Base-by-base conservation (phyloP, 2,888 invertebrate species). In the Ophion ventricosus region DNA sequence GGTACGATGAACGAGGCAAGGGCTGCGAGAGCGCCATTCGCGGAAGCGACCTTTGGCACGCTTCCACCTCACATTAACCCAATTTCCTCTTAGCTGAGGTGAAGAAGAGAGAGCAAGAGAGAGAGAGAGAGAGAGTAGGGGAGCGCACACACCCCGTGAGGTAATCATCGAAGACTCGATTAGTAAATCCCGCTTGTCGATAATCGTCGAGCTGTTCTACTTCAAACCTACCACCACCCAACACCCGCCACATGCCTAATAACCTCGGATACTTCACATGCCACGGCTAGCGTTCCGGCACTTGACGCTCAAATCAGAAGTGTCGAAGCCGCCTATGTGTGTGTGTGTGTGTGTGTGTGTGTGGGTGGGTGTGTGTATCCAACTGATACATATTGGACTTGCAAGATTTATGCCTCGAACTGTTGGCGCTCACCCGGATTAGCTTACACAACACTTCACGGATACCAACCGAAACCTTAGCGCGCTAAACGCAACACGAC, bases 21-120 rank as follows among this genome's bases (percentile, higher is more conserved):
- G 4, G 26, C 25, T 8, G 20, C 59, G 64, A 25, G 73, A 73
- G 79, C 66, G 74, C 14, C 29, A 85, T 64, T 73, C 35, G 67
- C 59, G 82, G 80, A 84, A 87, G 25, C 76, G 56, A 63, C 43
- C 86, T 88, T 90, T 91, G 91, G 90, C 91, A 90, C 87, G 88
- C 89, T 89, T 90, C 90, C 91, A 91, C 89, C 87, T 88, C 88
- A 86, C 88, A 90, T 91, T 90, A 91, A 91, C 91, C 91, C 88
- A 91, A 90, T 91, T 91, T 89, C 88, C 88, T 85, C 63, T 57
- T 35, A 64, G 77, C 35, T 56, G 70, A 43, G 35, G 73, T 72
- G 79, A 63, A 64, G 56, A 56, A 73, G 43, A 49, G 63, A 74
- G 17, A n/a, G n/a, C n/a, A n/a, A n/a, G n/a, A n/a, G n/a, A n/a